Conservation (phyloP, 2,113 vertebrate species). For the Tiliqua scincoides region DNA sequence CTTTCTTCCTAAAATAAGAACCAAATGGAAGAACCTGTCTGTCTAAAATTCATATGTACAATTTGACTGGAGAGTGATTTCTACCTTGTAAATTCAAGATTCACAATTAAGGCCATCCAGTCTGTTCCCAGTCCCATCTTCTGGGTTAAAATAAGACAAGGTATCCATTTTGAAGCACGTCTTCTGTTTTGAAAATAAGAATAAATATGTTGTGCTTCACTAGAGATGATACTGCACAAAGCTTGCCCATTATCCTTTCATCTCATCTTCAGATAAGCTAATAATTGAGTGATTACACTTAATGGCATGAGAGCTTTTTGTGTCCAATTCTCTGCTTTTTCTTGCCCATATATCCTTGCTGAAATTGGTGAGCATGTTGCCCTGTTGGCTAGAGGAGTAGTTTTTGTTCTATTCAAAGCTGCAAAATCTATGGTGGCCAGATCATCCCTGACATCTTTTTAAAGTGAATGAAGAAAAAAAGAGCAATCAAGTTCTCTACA, state of each 20-base stretch:
- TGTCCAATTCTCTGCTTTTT: constrained; percentile 51
- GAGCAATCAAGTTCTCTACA: not conserved
- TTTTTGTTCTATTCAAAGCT: constrained; percentile 31
- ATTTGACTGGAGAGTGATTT: not conserved
- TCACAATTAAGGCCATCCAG: not conserved
- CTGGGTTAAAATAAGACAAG: not conserved
- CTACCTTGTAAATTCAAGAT: not conserved
- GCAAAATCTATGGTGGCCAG: not conserved
- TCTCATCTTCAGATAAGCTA: constrained; percentile 59
- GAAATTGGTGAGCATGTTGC: constrained; percentile 59
- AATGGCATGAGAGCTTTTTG: constrained; percentile 65
- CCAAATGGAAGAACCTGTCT: not conserved
- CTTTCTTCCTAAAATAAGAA: not conserved
- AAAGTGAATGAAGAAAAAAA: not conserved
- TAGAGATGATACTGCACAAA: constrained; percentile 35
- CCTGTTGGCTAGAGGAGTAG: constrained; percentile 50
- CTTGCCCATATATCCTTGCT: not conserved
- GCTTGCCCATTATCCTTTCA: constrained; percentile 70
- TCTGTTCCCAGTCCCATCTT: not conserved
- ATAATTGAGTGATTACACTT: constrained; percentile 61
- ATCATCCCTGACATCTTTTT: not conserved
- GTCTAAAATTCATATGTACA: not conserved
- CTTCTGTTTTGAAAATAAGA: constrained; percentile 43
- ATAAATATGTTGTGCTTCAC: constrained; percentile 44
- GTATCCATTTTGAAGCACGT: constrained; percentile 18